Evolutionary conservation across 2,113 vertebrate species (phyloP).

Genomic region (Aplodontia rufa): DNA sequence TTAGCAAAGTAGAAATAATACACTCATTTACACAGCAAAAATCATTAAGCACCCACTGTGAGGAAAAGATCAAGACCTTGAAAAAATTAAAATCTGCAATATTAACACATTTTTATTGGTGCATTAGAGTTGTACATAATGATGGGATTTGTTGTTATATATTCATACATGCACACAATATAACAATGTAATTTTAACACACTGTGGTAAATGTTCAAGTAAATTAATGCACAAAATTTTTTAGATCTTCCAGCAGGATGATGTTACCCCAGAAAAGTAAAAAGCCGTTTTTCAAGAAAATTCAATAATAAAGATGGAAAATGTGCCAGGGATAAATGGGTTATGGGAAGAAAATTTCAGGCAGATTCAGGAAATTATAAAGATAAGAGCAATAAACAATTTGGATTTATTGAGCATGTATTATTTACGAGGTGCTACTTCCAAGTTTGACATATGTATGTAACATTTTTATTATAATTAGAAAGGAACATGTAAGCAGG

Average conservation of each 20-base stretch:
- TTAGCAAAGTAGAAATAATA: background rate
- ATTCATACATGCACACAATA: too few species aligned
- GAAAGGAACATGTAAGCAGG: background rate
- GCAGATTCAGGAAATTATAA: background rate
- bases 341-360: background rate
- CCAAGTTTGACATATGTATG: background rate
- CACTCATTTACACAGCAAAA: background rate
- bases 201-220: background rate
- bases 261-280: background rate
- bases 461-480: background rate
- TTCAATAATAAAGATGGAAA: background rate
- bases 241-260: background rate
- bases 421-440: background rate
- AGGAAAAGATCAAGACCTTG: background rate
- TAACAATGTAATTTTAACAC: too few species aligned
- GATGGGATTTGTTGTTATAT: too few species aligned
- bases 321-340: background rate
- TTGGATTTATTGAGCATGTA: background rate
- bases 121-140: too few species aligned
- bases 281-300: background rate
- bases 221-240: background rate
- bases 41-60: background rate
- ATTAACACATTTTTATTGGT: background rate
- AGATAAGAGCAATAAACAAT: background rate
- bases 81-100: background rate